These are phyloP conservation scores for Ceratitis capitata DNA, from an alignment of 1,140 invertebrate genomes.

Conservation along the genomic window DNA sequence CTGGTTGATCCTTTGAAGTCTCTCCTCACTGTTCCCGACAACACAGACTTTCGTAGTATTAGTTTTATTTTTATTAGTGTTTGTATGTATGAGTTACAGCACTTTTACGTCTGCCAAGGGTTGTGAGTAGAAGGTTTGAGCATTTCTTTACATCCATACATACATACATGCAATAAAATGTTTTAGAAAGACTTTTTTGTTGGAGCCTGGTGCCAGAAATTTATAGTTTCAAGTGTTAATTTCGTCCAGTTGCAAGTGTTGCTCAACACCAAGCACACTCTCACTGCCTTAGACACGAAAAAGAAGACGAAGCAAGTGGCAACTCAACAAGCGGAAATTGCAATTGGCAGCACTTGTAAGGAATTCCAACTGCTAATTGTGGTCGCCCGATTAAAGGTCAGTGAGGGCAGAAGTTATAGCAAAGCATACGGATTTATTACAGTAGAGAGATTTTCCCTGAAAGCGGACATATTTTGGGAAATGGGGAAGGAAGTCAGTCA, in stretches of 20 bases:
- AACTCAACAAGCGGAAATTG: neutral
- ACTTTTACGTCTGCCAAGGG: neutral
- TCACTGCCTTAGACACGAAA: neutral
- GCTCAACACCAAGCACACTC: no score
- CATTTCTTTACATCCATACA: no score
- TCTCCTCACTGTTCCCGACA: neutral
- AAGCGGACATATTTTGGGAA: no score
- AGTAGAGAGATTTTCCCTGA: no score
- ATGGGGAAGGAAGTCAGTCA: no score
- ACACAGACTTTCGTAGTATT: no score
- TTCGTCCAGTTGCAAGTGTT: slow-evolving; percentile 22
- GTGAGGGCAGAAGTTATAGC: no score
- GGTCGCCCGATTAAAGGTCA: neutral
- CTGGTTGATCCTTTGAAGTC: neutral
- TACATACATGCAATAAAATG: neutral
- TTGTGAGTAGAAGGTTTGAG: neutral
- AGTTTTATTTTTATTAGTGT: neutral
- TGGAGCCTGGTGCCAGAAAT: neutral
- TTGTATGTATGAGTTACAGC: neutral
- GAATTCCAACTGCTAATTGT: neutral
- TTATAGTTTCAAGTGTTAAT: slow-evolving; percentile 12
- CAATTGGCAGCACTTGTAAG: slow-evolving; percentile 17
- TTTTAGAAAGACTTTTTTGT: neutral
- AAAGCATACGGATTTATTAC: no score
- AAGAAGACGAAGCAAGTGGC: neutral